These are phyloP conservation scores for Metopia argyrocephala DNA, from an alignment of 2,888 invertebrate species.

Conservation along the genomic window DNA sequence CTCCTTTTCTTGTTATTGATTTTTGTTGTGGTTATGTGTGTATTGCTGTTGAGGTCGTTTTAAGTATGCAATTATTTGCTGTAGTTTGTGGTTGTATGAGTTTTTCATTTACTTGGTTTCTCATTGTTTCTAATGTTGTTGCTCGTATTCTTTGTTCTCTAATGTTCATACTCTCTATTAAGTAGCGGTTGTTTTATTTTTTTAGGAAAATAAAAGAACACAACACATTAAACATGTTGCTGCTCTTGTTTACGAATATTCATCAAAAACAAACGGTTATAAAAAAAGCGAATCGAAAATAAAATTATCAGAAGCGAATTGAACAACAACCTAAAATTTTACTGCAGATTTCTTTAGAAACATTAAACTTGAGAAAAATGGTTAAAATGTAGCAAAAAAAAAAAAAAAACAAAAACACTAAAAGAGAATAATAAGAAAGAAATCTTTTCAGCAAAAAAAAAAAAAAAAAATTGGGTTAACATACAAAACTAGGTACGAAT, in stretches of 20 bases:
- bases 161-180: conserved; percentile 13
- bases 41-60: conserved; percentile 17
- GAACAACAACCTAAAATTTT: conserved; percentile 44
- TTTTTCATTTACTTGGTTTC: conserved; percentile 44
- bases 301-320: conserved; percentile 54
- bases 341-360: conserved; percentile 24
- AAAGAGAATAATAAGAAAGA: not conserved
- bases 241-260: conserved; percentile 61
- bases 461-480: conserved; percentile 56
- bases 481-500: too few species aligned
- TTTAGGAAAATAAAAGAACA: not conserved
- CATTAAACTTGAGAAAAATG: conserved; percentile 33
- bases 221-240: conserved; percentile 50
- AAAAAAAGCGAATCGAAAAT: not conserved
- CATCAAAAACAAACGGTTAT: conserved; percentile 40
- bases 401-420: not conserved
- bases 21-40: conserved; percentile 13
- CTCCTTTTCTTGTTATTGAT: not conserved
- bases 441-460: too few species aligned
- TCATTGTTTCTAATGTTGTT: conserved; percentile 12
- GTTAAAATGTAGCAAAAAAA: conserved; percentile 22
- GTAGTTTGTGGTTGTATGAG: not conserved
- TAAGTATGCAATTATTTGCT: not conserved
- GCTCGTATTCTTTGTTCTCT: conserved; percentile 8
- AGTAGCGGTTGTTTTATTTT: conserved; percentile 13